A percentile compares a stretch with the other conserved stretches of the same genome.
Conservation (phyloP, 2,888 invertebrate species). For the Gortyna flavago region DNA sequence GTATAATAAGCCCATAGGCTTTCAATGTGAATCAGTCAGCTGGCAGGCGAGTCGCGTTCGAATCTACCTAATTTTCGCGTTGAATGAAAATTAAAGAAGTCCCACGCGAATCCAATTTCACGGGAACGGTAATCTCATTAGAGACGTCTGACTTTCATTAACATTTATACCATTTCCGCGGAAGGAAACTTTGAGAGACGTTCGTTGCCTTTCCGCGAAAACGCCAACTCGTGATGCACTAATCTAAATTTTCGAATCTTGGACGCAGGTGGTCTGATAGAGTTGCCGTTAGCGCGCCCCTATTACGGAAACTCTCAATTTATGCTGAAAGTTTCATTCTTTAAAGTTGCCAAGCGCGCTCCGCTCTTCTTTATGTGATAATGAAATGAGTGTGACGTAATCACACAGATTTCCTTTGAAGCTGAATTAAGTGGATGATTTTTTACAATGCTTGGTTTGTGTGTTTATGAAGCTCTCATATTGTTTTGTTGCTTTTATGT, state of each 20-base stretch:
- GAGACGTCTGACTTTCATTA: conserved; percentile 88
- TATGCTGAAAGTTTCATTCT: conserved; percentile 78
- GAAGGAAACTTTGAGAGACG: conserved; percentile 80
- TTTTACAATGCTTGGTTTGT: conserved; percentile 23
- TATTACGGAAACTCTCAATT: conserved; percentile 78
- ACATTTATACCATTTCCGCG: conserved; percentile 87
- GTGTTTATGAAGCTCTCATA: not conserved
- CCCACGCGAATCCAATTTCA: conserved; percentile 87
- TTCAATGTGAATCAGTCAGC: conserved; percentile 72
- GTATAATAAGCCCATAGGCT: conserved; percentile 61
- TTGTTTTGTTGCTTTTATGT: not conserved
- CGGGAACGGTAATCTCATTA: conserved; percentile 88
- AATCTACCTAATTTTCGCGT: conserved; percentile 85
- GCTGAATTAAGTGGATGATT: conserved; percentile 27
- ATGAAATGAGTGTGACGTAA: conserved; percentile 58
- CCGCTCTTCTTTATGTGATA: conserved; percentile 62
- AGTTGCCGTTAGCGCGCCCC: conserved; percentile 75
- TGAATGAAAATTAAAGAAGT: conserved; percentile 89
- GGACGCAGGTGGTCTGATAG: conserved; percentile 82
- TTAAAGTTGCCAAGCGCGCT: conserved; percentile 63
- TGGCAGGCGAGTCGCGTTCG: conserved; percentile 70
- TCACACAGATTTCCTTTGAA: conserved; percentile 41
- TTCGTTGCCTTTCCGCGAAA: conserved; percentile 70
- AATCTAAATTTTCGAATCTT: conserved; percentile 83
- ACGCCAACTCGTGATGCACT: conserved; percentile 80